A percentile compares a stretch with the other conserved stretches of the same genome.
Evolutionary conservation across 2,888 invertebrate genomes (phyloP).

Genomic region (Allygus modestus): DNA sequence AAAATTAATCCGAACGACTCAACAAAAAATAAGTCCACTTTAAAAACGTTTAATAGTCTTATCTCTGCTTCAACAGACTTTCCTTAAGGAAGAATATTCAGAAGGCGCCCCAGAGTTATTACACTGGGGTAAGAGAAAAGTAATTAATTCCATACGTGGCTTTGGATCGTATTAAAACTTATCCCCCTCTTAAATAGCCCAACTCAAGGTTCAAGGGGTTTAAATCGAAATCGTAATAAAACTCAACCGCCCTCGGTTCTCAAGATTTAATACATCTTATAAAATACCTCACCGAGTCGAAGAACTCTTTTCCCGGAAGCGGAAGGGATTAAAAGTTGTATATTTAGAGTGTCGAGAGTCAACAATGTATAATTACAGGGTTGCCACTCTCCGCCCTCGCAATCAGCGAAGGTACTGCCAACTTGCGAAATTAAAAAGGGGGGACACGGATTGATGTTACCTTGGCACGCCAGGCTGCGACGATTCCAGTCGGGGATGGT

Average conservation of each 20-base stretch:
- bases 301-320: conserved; percentile 2
- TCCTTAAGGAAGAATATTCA: background rate
- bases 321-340: conserved; percentile 42
- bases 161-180: conserved; percentile 18
- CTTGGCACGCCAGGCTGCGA: conserved; percentile 28
- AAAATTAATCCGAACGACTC: no score
- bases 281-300: conserved; percentile 13
- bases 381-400: conserved; percentile 39
- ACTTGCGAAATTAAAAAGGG: conserved; percentile 41
- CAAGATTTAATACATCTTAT: conserved; percentile 28
- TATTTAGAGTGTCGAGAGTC: conserved; percentile 27
- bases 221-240: conserved; percentile 30
- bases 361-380: conserved; percentile 36
- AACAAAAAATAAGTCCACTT: no score
- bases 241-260: background rate
- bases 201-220: background rate
- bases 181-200: background rate
- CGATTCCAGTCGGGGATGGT: background rate
- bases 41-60: no score
- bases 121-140: background rate
- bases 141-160: background rate
- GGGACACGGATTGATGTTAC: conserved; percentile 25
- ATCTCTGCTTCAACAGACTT: no score
- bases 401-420: conserved; percentile 35
- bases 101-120: background rate